Base-by-base conservation (phyloP, 2,797 vertebrate species). In the Sebastes trivittatus region DNA sequence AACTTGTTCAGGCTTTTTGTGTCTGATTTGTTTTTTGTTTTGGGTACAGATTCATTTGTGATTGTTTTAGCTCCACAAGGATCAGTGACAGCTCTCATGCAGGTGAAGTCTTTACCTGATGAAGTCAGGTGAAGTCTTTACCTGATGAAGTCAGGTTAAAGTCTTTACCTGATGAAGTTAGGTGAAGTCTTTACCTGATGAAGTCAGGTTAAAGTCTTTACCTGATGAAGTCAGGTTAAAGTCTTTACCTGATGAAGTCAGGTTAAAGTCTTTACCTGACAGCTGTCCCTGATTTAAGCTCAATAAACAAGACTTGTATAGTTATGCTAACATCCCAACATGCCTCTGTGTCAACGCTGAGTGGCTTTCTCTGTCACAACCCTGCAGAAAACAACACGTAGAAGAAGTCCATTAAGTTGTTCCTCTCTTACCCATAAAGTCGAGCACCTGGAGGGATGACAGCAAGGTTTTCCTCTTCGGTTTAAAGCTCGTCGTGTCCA, bases 351-450 rank as follows among this genome's bases (percentile, higher is more conserved):
- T 18, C 13, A 10, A 38, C 36, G 14, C 36, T 27, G 8, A 34
- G 1, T 11, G 23, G 0, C 16, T 29, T 20, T 65, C 14, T 8
- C 14, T 8, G 13, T 54, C 49, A 29, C 23, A 70, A 49, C 38
- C 49, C 7, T 30, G 22, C 11, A 42, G 23, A 56, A 29, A 67
- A 34, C 25, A 68, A 29, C 34, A 72, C 2, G 7, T 62, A 7
- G 42, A 62, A n/a, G 5, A 38, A 14, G 36, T n/a, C 14, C 7
- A 55, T 23, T 29, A 11, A 20, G 25, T 23, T 22, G 16, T 2
- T 14, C 22, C 36, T 74, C 91, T 93, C 36, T 38, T 77, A 92
- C 92, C 90, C 79, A 77, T 36, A 11, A 65, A 38, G 76, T 61
- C 18, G 71, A 79, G 49, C 36, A 46, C 16, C 64, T 38, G 46